Base-by-base conservation (phyloP, 2,888 invertebrate species). In the Dioctria rufipes region DNA sequence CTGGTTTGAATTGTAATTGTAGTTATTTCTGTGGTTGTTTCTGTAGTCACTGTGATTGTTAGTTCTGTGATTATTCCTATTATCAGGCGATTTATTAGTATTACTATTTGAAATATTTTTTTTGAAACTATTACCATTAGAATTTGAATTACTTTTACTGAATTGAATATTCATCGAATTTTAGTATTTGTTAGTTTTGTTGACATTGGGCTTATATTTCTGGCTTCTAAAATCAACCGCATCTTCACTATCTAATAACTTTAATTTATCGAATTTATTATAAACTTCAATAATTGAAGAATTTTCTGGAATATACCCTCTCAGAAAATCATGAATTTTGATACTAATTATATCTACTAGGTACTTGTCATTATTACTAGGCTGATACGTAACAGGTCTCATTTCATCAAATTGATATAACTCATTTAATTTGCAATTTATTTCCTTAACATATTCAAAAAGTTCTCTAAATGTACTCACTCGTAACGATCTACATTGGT, bases 261-360 rank as follows among this genome's bases (percentile, higher is more conserved):
- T 78, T 58, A 78, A 65, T 42, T 40, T 25, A 25, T 25, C 25
- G 25, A 25, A 25, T 25, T 25, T 25, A 25, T 25, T 25, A 46
- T 77, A 77, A 43, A 77, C 61, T 61, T 77, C 60, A 6, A 77
- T 61, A 46, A 61, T 77, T 61, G 75, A 9, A 61, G 9, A 37
- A 66, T 78, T 65, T 78, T 78, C 78, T 9, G 78, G 78, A 40
- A 78, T 66, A 42, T 78, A 6, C 11, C 78, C 78, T 54, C 65
- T 49, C 54, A 78, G 6, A 54, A 78, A 78, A 42, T 5, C 9
- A 54, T 66, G 66, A 11, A 79, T 58, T 58, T 79, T 79, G 54
- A 2, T 58, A 58, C 58, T 58, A 46, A 46, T 46, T 46, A 46
- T 2, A 46, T 46, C 2, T 6, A 1, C 46, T 5, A 46, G 2